Evolutionary conservation across 2,888 invertebrate species (phyloP).

Genomic region (Andrena chrysosceles): DNA sequence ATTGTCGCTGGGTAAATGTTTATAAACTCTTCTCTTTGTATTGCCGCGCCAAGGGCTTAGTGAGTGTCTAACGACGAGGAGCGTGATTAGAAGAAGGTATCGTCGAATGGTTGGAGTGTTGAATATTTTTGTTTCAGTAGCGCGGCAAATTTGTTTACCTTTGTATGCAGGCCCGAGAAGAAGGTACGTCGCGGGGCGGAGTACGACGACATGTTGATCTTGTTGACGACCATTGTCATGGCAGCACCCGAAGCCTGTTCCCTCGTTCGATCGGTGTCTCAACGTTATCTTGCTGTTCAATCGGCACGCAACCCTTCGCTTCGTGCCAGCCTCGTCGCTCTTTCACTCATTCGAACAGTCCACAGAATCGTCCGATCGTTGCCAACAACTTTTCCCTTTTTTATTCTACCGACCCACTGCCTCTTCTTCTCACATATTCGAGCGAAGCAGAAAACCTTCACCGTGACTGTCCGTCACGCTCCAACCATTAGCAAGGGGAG

Average conservation of each 20-base stretch:
- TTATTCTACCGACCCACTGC: background rate
- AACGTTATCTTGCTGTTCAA: slow-evolving; percentile 19
- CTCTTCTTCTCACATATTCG: slow-evolving; percentile 19
- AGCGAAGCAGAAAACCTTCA: background rate
- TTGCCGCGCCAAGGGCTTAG: too few relatives aligned
- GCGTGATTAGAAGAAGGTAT: too few relatives aligned
- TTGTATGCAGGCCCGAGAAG: slow-evolving; percentile 79
- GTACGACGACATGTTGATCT: slow-evolving; percentile 83
- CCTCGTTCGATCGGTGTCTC: slow-evolving; percentile 42
- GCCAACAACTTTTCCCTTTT: background rate
- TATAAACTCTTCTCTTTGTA: too few relatives aligned
- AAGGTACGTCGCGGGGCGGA: slow-evolving; percentile 80
- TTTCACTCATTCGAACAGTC: slow-evolving; percentile 44
- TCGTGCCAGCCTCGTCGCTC: slow-evolving; percentile 32
- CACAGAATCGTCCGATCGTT: background rate
- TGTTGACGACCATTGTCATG: slow-evolving; percentile 83
- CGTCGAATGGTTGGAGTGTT: too few relatives aligned
- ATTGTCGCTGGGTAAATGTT: too few relatives aligned
- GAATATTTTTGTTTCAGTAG: too few relatives aligned
- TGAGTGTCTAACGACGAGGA: too few relatives aligned
- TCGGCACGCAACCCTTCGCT: slow-evolving; percentile 39
- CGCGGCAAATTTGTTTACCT: slow-evolving; percentile 70
- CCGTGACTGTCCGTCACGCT: background rate
- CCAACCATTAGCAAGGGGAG: background rate
- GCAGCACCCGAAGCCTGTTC: slow-evolving; percentile 50